Evolutionary conservation across 2,888 invertebrate species (phyloP), one percentile per base, ranked within the genome.

Genomic region (Macaria liturata): DNA sequence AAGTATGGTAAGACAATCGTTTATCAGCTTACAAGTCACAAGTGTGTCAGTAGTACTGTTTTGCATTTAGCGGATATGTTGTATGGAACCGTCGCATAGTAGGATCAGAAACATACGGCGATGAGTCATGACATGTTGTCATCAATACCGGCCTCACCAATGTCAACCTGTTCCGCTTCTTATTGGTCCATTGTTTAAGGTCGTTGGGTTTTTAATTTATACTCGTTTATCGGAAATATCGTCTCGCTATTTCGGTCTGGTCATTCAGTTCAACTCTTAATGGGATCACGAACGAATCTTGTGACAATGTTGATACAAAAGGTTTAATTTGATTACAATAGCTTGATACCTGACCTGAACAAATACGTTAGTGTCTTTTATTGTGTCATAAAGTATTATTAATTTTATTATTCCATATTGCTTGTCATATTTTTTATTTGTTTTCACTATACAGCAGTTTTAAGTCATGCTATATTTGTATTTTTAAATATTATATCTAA

Each of bases 81-180:
- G 44, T 7, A 7, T 49, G 37, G 46, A 43, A 58, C 52, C 40
- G 39, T 57, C 30, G 44, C 57, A n/a, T 32, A 49, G 20, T 61
- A 51, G 9, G 32, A 34, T 32, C 37, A 5, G 50, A 32, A 47
- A 57, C 45, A 46, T 46, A 46, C 34, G 52, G 42, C 46, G 51
- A 54, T 78, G 77, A 77, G 54, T 80, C 77, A 75, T 66, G 64
- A 54, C 61, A 55, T 57, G 64, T 69, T 65, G 67, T 72, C 72
- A 70, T 72, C 69, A 67, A 69, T 64, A 71, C 66, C 65, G 54
- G 58, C 66, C 63, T 69, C 69, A 71, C 75, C 78, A 79, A 76
- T 79, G 77, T 78, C 78, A 79, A 81, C 79, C 69, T 80, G 78
- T 72, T 73, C 65, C 57, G 68, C 63, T 64, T 69, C 66, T 63